Evolutionary conservation across 2,797 vertebrate genomes (phyloP).

Genomic region (Notolepis coatsorum): DNA sequence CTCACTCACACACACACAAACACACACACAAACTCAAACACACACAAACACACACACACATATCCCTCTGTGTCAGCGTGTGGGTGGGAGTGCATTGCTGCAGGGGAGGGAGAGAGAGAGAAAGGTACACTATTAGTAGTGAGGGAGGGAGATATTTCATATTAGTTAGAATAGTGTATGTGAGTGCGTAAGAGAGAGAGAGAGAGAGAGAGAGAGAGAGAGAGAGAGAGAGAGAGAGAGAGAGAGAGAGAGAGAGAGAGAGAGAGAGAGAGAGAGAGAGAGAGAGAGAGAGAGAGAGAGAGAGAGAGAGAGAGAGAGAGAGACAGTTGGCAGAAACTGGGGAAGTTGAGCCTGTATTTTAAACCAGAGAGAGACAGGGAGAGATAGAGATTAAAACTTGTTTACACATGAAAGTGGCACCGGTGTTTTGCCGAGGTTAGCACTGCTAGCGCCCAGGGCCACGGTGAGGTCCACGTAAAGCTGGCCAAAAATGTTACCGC

Average conservation of each 20-base stretch:
- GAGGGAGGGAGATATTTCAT: slow-evolving; percentile 13
- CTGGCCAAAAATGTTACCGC: too few relatives aligned
- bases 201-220: neutral
- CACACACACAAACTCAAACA: neutral
- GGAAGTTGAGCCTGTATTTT: too few relatives aligned
- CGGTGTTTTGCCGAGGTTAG: too few relatives aligned
- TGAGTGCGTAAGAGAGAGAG: too few relatives aligned
- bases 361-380: too few relatives aligned
- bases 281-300: slow-evolving; percentile 15
- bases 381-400: too few relatives aligned
- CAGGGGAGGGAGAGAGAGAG: neutral
- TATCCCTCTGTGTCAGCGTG: slow-evolving; percentile 46
- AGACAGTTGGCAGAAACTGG: neutral
- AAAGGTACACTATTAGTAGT: too few relatives aligned
- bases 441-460: too few relatives aligned
- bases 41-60: neutral
- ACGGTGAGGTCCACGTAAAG: too few relatives aligned
- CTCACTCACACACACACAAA: too few relatives aligned
- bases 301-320: slow-evolving; percentile 4
- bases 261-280: slow-evolving; percentile 10
- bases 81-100: slow-evolving; percentile 48
- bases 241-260: neutral
- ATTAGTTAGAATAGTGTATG: too few relatives aligned
- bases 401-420: too few relatives aligned
- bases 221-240: neutral